A percentile compares a stretch with the other conserved stretches of the same genome.
These are phyloP conservation scores for Pycnonotus jocosus DNA, from an alignment of 2,113 vertebrate genomes.

Conservation along the genomic window DNA sequence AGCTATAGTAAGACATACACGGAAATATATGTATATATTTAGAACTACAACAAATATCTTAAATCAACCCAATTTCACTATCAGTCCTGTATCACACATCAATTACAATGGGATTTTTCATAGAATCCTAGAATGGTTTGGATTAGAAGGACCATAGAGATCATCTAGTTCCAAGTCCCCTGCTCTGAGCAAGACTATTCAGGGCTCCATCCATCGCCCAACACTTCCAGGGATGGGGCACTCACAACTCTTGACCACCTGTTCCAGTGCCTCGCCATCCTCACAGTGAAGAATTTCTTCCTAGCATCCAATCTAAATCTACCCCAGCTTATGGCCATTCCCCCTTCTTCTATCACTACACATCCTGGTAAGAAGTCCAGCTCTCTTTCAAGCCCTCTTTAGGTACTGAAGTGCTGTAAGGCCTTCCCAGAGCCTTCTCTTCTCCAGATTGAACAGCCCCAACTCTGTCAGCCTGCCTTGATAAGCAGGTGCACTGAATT, in stretches of 20 bases:
- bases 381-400: neutral
- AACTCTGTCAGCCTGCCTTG: neutral
- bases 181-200: neutral
- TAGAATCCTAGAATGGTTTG: neutral
- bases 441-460: too few relatives aligned
- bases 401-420: neutral
- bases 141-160: neutral
- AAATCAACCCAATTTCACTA: neutral
- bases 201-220: neutral
- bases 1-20: neutral
- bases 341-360: neutral
- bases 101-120: rapidly evolving
- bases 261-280: rapidly evolving
- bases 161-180: neutral
- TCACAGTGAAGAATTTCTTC: neutral
- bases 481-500: neutral
- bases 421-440: neutral
- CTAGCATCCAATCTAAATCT: neutral
- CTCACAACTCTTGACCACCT: neutral
- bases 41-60: rapidly evolving
- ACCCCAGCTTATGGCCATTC: neutral
- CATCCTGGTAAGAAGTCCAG: neutral
- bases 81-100: neutral
- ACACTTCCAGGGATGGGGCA: neutral
- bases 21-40: rapidly evolving